phyloP scores from a whole-genome alignment of 2,113 vertebrate species.

The Egretta garzetta region DNA sequence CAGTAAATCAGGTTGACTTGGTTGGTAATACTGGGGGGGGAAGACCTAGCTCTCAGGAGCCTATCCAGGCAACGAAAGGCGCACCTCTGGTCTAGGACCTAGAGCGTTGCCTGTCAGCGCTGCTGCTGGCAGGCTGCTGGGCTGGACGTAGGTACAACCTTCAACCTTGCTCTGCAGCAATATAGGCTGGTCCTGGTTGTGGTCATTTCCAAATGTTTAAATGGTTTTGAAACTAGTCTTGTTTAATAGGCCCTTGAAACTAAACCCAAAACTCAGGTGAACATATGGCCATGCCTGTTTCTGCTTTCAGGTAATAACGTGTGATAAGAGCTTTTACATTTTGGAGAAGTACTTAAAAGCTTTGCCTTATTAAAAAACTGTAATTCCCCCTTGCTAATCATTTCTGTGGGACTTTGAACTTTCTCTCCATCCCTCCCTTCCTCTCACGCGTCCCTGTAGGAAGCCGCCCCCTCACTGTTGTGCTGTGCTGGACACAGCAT shows the following conservation, averaged over 20 bases:
- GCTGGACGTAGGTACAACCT: not conserved
- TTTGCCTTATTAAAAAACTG: not conserved
- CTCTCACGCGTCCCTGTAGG: not conserved
- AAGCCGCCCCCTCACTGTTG: not conserved
- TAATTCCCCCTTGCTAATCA: not conserved
- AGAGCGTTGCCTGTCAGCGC: not conserved
- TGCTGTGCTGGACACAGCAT: not conserved
- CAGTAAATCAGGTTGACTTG: not conserved
- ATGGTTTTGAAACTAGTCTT: slow-evolving; percentile 42
- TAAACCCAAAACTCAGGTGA: slow-evolving; percentile 60
- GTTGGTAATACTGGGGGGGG: not conserved
- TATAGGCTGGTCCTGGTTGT: slow-evolving; percentile 61
- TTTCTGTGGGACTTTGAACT: slow-evolving; percentile 6
- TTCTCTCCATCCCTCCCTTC: not conserved
- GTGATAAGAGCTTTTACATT: slow-evolving; percentile 6
- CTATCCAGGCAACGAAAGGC: not conserved
- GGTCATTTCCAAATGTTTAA: slow-evolving; percentile 47
- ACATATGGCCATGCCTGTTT: not conserved
- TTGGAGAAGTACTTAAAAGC: slow-evolving; percentile 25
- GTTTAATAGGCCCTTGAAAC: slow-evolving; percentile 67
- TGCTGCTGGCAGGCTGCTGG: not conserved
- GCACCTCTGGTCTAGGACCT: not conserved
- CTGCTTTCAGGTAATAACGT: not conserved
- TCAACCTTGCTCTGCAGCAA: not conserved
- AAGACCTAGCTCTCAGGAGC: not conserved